These are phyloP conservation scores for Lasioglossum zephyrum DNA, from an alignment of 2,888 invertebrate genomes.

Conservation along the genomic window DNA sequence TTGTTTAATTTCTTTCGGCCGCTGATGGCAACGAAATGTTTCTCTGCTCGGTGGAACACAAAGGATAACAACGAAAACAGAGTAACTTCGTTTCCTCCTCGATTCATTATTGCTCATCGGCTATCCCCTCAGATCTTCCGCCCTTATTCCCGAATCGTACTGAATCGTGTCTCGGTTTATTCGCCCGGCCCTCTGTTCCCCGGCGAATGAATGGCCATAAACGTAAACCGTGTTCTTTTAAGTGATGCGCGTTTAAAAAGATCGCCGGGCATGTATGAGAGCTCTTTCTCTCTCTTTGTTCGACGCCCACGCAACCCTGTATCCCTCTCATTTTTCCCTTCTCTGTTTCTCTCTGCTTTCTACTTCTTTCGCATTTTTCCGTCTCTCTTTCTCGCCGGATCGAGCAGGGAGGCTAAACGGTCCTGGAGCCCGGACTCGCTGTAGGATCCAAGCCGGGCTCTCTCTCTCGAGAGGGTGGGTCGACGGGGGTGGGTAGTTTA, in stretches of 20 bases:
- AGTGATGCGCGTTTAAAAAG: conserved; percentile 84
- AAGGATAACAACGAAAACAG: conserved; percentile 57
- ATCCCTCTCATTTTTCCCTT: conserved; percentile 26
- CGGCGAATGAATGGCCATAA: conserved; percentile 83
- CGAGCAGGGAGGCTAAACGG: conserved; percentile 49
- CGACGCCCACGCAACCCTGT: conserved; percentile 25
- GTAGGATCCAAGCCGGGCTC: conserved; percentile 49
- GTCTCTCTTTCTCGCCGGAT: conserved; percentile 16
- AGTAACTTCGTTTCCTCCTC: conserved; percentile 26
- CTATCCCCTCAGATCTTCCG: conserved; percentile 36
- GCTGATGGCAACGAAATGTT: conserved; percentile 42
- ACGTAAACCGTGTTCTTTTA: conserved; percentile 84
- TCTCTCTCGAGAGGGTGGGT: conserved; percentile 46
- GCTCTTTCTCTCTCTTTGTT: conserved; percentile 62
- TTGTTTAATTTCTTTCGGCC: conserved; percentile 21
- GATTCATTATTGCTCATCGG: conserved; percentile 81
- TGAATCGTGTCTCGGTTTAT: conserved; percentile 59
- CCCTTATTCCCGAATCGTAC: conserved; percentile 60
- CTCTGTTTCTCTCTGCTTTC: conserved; percentile 48
- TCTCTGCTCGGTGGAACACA: conserved; percentile 46
- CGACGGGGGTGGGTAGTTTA: conserved; percentile 63
- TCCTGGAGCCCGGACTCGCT: conserved; percentile 50
- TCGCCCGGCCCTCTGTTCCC: conserved; percentile 49
- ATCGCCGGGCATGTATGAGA: conserved; percentile 82
- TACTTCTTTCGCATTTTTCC: conserved; percentile 17